phyloP scores from a whole-genome alignment of 2,888 invertebrate genomes.

The Caenorhabditis imperialis region DNA sequence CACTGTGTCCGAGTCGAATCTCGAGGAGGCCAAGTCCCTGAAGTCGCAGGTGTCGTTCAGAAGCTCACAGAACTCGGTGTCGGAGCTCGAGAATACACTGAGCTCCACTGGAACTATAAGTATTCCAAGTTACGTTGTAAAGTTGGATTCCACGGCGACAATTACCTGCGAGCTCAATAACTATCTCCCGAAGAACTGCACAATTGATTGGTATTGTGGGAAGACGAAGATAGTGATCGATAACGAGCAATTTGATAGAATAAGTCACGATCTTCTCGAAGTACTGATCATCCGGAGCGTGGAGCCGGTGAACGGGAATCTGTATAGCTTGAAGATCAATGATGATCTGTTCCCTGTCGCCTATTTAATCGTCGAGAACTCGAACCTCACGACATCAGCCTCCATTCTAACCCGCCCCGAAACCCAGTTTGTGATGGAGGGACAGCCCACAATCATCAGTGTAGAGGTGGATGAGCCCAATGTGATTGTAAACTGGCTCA shows the following conservation, averaged over 20 bases:
- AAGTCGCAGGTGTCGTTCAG: constrained; percentile 63
- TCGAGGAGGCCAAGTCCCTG: constrained; percentile 66
- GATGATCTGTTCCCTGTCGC: constrained; percentile 76
- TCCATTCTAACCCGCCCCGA: constrained; percentile 65
- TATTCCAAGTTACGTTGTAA: constrained; percentile 76
- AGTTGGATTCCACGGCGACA: constrained; percentile 74
- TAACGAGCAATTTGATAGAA: constrained; percentile 70
- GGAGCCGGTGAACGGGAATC: constrained; percentile 68
- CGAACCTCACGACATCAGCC: constrained; percentile 43
- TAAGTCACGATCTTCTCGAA: constrained; percentile 74
- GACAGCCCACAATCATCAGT: constrained; percentile 72
- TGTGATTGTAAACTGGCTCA: constrained; percentile 70
- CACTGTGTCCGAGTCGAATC: constrained; percentile 71
- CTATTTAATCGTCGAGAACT: constrained; percentile 72
- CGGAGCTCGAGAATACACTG: constrained; percentile 64
- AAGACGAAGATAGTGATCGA: constrained; percentile 62
- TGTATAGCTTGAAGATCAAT: constrained; percentile 76
- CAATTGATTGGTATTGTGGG: constrained; percentile 73
- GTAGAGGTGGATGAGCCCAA: constrained; percentile 68
- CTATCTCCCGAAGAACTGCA: constrained; percentile 65
- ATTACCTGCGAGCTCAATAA: constrained; percentile 77
- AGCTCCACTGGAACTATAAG: constrained; percentile 64
- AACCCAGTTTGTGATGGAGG: constrained; percentile 78
- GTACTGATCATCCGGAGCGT: constrained; percentile 75
- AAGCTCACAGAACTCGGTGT: constrained; percentile 60